Conservation (phyloP, 2,113 vertebrate species). For the Laterallus jamaicensis region DNA sequence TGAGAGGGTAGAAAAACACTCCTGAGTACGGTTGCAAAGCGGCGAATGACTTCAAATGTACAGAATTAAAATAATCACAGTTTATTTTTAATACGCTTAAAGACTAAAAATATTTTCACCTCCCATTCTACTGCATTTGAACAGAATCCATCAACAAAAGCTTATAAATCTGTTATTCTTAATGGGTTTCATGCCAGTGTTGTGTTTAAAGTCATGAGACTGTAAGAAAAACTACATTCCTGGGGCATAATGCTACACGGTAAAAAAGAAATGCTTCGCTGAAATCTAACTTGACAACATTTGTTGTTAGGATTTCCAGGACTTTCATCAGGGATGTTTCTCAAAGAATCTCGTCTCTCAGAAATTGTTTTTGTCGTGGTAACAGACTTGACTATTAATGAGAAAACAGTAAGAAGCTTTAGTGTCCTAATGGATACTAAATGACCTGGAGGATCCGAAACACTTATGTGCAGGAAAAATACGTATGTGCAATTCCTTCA, state of each 20-base stretch:
- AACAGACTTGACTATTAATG: conserved; percentile 64
- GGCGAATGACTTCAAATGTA: conserved; percentile 23
- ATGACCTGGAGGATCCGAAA: conserved; percentile 59
- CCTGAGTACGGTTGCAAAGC: background rate
- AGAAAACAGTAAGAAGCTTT: conserved; percentile 69
- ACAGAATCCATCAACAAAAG: conserved; percentile 49
- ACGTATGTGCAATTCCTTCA: conserved; percentile 21
- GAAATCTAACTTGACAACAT: conserved; percentile 47
- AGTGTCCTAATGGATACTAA: conserved; percentile 57
- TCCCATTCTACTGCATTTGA: conserved; percentile 38
- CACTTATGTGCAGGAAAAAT: conserved; percentile 47
- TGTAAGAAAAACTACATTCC: conserved; percentile 49
- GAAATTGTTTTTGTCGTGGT: conserved; percentile 67
- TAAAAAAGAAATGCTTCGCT: conserved; percentile 25
- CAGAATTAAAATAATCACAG: conserved; percentile 55
- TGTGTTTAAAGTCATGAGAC: conserved; percentile 47
- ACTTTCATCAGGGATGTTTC: conserved; percentile 61
- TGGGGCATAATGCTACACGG: conserved; percentile 13
- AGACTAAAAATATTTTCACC: conserved; percentile 62
- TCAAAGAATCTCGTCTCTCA: conserved; percentile 34
- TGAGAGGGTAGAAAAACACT: conserved; percentile 48
- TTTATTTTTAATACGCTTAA: conserved; percentile 48
- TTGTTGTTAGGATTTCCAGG: conserved; percentile 61
- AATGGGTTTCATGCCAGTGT: conserved; percentile 47
- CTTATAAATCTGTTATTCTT: conserved; percentile 59